These are phyloP conservation scores for Epinephelus coioides DNA, from an alignment of 2,797 vertebrate species.

Conservation along the genomic window DNA sequence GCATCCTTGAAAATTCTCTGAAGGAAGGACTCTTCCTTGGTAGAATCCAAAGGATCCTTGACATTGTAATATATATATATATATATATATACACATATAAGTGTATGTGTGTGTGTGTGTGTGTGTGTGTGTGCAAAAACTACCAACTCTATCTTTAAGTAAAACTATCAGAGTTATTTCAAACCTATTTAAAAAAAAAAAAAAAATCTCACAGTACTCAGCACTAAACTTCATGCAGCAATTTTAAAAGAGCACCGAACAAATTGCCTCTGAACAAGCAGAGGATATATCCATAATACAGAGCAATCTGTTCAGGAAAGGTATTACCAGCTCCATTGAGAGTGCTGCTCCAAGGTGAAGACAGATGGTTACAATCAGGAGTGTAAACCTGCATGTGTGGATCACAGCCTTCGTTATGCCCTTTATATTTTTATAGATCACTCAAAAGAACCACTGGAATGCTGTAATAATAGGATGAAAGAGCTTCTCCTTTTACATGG, in stretches of 20 bases:
- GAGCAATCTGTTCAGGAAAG: conserved; percentile 35
- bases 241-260: background rate
- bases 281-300: conserved; percentile 25
- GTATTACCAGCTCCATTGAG: conserved; percentile 14
- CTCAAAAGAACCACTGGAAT: conserved; percentile 1
- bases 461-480: background rate
- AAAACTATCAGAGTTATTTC: background rate
- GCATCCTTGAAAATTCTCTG: too few relatives aligned
- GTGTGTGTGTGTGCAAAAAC: too few relatives aligned
- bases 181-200: background rate
- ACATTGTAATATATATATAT: too few relatives aligned
- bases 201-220: background rate
- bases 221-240: background rate
- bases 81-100: too few relatives aligned
- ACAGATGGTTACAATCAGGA: conserved; percentile 34
- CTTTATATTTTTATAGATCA: conserved; percentile 2
- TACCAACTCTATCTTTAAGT: too few relatives aligned
- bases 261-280: conserved; percentile 35
- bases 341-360: conserved; percentile 30
- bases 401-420: background rate
- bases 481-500: background rate
- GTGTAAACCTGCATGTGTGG: background rate
- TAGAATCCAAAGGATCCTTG: too few relatives aligned
- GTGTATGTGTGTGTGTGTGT: too few relatives aligned
- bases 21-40: too few relatives aligned